Conservation (phyloP, 2,113 vertebrate genomes). For the Lepus europaeus region DNA sequence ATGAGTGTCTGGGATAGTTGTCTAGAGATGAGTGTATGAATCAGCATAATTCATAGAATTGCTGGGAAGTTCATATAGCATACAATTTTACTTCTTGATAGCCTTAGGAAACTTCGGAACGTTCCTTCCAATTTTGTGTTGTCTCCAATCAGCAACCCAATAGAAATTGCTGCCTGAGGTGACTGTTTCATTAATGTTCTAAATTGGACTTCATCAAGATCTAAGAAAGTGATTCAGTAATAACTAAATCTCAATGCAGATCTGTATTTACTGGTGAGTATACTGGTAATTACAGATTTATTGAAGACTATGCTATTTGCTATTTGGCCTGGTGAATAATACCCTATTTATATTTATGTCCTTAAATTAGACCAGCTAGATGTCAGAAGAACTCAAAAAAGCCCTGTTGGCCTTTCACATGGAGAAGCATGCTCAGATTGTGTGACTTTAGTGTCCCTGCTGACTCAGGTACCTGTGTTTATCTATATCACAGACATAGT, state of each 20-base stretch:
- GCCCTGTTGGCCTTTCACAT: not conserved
- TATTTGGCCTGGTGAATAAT: not conserved
- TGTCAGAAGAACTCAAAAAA: not conserved
- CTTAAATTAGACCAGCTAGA: not conserved
- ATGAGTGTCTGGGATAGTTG: not conserved
- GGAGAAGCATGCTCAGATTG: not conserved
- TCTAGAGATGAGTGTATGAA: not conserved
- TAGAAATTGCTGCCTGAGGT: not conserved
- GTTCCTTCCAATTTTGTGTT: constrained; percentile 31
- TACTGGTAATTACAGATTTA: not conserved
- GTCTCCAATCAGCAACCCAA: not conserved
- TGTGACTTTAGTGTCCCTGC: not conserved
- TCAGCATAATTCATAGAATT: not conserved
- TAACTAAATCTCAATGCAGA: not conserved
- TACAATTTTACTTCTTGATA: not conserved
- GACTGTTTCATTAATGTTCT: not conserved
- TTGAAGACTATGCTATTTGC: not conserved
- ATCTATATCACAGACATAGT: not conserved
- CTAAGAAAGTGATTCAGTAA: not conserved
- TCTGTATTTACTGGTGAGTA: not conserved
- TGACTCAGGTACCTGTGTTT: not conserved
- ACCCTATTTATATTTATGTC: not conserved
- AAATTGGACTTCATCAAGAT: not conserved
- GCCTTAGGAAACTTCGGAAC: not conserved
- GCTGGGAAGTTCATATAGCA: not conserved